phyloP scores from a whole-genome alignment of 2,113 vertebrate species.

The Periophthalmodon schlosseri region DNA sequence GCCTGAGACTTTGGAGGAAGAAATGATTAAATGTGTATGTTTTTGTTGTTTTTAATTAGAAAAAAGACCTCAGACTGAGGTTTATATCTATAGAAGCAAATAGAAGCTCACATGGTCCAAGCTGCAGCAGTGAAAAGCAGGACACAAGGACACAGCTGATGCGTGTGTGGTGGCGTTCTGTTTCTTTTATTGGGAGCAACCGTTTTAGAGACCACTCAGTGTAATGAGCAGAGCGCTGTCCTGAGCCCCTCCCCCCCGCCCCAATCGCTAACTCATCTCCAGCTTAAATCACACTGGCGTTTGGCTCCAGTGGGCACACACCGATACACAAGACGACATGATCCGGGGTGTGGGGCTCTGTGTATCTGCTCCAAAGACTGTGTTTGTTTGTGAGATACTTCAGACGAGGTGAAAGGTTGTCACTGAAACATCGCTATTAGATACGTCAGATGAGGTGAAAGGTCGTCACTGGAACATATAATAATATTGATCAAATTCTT shows the following conservation, averaged over 20 bases:
- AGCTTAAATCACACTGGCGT: constrained; percentile 65
- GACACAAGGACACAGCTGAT: constrained; percentile 9
- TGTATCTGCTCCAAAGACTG: background rate
- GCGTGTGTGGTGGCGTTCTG: constrained; percentile 1
- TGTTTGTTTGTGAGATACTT: background rate
- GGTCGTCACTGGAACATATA: background rate
- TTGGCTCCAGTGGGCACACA: constrained; percentile 30
- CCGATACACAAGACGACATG: constrained; percentile 4
- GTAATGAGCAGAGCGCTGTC: constrained; percentile 59
- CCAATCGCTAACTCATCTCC: constrained; percentile 50
- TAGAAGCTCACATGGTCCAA: constrained; percentile 41
- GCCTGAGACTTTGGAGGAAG: no score
- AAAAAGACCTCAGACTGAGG: no score
- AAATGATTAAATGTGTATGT: no score
- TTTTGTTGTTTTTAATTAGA: no score
- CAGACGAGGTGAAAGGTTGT: background rate
- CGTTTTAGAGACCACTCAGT: constrained; percentile 61
- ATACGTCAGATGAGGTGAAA: background rate
- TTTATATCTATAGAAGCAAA: no score
- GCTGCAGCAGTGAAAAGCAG: constrained; percentile 21
- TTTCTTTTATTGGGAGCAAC: constrained; percentile 19
- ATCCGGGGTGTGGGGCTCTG: background rate
- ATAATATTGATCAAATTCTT: background rate
- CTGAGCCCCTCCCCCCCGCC: constrained; percentile 18
- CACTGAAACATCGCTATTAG: background rate